phyloP scores from a whole-genome alignment of 2,888 invertebrate species.

The Mongoloraphidia duomilia region DNA sequence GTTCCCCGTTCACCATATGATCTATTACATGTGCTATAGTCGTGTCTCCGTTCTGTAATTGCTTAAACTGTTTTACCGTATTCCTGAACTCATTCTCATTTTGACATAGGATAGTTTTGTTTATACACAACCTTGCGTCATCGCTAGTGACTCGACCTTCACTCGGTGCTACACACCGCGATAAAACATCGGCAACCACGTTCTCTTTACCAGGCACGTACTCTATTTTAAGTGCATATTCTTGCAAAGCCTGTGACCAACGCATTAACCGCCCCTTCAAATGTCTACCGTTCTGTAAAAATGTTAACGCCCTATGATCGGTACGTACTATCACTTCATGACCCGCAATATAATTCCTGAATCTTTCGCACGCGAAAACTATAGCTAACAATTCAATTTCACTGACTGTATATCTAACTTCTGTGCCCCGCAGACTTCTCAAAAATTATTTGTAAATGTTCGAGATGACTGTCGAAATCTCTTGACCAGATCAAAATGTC shows the following conservation, averaged over 20 bases:
- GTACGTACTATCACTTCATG: conserved; percentile 6
- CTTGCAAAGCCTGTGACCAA: conserved; percentile 9
- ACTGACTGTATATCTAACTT: conserved; percentile 6
- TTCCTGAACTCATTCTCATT: too few species aligned
- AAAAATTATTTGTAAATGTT: too few species aligned
- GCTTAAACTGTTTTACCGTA: too few species aligned
- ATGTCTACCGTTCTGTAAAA: conserved; percentile 6
- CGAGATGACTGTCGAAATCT: too few species aligned
- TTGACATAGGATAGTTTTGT: too few species aligned
- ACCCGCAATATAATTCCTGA: conserved; percentile 2
- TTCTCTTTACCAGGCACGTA: conserved; percentile 7
- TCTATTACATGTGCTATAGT: too few species aligned
- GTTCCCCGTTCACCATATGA: too few species aligned
- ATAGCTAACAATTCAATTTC: conserved; percentile 9
- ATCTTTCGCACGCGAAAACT: conserved; percentile 7
- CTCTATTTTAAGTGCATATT: conserved; percentile 7
- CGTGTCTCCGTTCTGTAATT: too few species aligned
- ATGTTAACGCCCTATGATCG: conserved; percentile 10
- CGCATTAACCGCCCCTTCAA: conserved; percentile 8
- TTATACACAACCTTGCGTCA: too few species aligned
- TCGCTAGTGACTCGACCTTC: too few species aligned
- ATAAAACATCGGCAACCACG: conserved; percentile 8
- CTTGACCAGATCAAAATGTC: too few species aligned
- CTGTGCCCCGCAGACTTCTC: background rate
- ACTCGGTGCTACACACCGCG: background rate